Base-by-base conservation (phyloP, 2,113 vertebrate species). In the Gymnogyps californianus region DNA sequence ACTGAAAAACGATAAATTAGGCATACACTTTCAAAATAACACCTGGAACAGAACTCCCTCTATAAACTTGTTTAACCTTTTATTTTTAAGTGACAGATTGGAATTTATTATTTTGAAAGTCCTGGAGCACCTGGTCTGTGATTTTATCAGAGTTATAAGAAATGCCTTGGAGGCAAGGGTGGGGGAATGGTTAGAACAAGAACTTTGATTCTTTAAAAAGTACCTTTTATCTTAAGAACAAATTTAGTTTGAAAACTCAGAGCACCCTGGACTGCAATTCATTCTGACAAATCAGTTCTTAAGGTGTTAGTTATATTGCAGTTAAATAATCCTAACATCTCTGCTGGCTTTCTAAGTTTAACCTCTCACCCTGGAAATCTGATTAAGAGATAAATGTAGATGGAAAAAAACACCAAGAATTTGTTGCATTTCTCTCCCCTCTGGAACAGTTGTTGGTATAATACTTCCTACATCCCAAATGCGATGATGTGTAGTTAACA, bases 41-140 rank as follows among this genome's bases (percentile, higher is more conserved):
- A 98, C 98, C 98, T 98, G 98, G 98, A 97, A 98, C 81, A 96
- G 88, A 92, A 79, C 71, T 93, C 78, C 87, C 83, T 77, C 97
- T 83, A 90, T 97, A 98, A 97, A 98, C 98, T 96, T 92, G 91
- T 97, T 98, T 96, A 97, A 97, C 97, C 96, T 98, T 98, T 96
- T 84, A 44, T 90, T 98, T 95, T 93, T 93, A 47, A 81, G 97
- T 98, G 99, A 99, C 98, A 98, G 98, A 98, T 97, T 89, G 97
- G 98, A 98, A 98, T 98, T 98, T 98, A 99, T 98, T 98, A 98
- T 98, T 98, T 98, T 98, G 98, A 98, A 98, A 99, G 98, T 98
- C 98, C 96, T 97, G 96, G 95, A 98, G 98, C 98, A 99, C 99
- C 99, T 99, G 99, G 98, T 91, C 94, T 85, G 97, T 96, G 97